These are phyloP conservation scores for Eugnorisma glareosa DNA, from an alignment of 2,888 invertebrate genomes.

Conservation along the genomic window DNA sequence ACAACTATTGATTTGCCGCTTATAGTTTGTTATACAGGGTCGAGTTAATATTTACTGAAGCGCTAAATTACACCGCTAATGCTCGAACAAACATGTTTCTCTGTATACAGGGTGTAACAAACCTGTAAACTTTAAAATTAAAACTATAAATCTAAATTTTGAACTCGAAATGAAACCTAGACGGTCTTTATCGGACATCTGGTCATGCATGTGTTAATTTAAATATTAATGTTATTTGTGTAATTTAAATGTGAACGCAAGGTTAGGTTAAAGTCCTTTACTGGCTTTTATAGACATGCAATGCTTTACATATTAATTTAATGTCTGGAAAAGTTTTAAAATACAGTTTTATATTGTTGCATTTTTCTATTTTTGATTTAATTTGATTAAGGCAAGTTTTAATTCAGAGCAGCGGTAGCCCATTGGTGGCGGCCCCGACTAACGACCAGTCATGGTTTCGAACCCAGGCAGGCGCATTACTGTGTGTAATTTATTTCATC, in stretches of 20 bases:
- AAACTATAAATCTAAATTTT: conserved; percentile 7
- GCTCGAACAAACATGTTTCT: conserved; percentile 48
- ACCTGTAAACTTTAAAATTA: conserved; percentile 14
- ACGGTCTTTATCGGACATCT: conserved; percentile 11
- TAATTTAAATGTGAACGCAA: not conserved
- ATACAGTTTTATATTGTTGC: not conserved
- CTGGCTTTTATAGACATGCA: not conserved
- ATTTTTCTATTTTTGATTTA: not conserved
- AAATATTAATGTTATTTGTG: not conserved
- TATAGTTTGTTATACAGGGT: conserved; percentile 40
- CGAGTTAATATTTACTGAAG: conserved; percentile 41
- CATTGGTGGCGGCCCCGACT: too few relatives aligned
- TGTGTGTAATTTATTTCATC: too few relatives aligned
- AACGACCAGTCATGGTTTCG: too few relatives aligned
- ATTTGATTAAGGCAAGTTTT: not conserved
- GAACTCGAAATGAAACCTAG: not conserved
- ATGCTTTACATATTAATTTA: not conserved
- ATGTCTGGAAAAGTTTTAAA: not conserved
- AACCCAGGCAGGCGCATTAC: too few relatives aligned
- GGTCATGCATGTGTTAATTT: not conserved
- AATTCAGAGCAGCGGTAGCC: too few relatives aligned
- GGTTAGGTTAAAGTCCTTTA: not conserved
- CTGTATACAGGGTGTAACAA: conserved; percentile 38
- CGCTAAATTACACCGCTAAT: conserved; percentile 57
- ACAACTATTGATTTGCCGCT: conserved; percentile 43